These are phyloP conservation scores for Hedychridium roseum DNA, from an alignment of 2,888 invertebrate species.

Conservation along the genomic window DNA sequence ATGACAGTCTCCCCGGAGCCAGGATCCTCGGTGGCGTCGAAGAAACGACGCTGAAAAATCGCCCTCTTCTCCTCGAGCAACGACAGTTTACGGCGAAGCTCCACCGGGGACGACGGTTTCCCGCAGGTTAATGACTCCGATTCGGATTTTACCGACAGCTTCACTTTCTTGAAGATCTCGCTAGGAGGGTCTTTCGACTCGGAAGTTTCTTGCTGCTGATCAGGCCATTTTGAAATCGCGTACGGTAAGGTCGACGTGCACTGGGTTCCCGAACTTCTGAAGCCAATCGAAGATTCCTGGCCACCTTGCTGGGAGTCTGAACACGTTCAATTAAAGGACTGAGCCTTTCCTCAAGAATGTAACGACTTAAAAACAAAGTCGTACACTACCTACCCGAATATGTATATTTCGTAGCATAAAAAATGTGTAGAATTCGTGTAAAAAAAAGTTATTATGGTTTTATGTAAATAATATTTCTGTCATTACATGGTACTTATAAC, in stretches of 20 bases:
- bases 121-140: no score
- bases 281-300: no score
- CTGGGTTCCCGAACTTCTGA: slow-evolving; percentile 4
- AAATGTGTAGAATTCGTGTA: no score
- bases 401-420: no score
- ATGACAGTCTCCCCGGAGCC: slow-evolving; percentile 50
- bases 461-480: no score
- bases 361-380: no score
- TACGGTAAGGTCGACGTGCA: slow-evolving; percentile 66
- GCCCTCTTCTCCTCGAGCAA: slow-evolving; percentile 55
- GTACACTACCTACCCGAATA: no score
- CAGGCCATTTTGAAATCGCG: slow-evolving; percentile 67
- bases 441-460: no score
- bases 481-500: no score
- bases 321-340: no score
- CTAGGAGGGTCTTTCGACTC: slow-evolving; percentile 1
- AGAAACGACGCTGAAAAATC: slow-evolving; percentile 50
- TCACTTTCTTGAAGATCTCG: slow-evolving; percentile 20
- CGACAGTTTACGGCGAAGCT: slow-evolving; percentile 49
- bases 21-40: slow-evolving; percentile 37
- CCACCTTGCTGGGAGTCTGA: no score
- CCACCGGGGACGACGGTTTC: slow-evolving; percentile 40
- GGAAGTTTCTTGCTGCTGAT: slow-evolving; percentile 15
- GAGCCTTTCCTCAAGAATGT: no score
- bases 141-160: slow-evolving; percentile 40